Evolutionary conservation across 64 coral and sea anemone genomes (phyloP).

Genomic region (Dendronephthya gigantea): DNA sequence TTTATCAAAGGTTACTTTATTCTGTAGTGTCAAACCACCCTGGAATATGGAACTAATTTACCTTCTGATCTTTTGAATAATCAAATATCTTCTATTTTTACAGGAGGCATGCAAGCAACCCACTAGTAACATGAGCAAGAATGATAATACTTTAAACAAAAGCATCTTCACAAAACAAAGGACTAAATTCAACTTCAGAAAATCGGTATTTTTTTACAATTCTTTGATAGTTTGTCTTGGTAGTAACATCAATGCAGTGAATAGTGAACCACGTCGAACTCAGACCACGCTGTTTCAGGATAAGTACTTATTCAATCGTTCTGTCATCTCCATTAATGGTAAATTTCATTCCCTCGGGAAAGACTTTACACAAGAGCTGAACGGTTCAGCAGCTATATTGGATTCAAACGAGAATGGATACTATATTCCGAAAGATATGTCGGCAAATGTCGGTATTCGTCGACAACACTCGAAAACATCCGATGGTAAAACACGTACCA

Average conservation of each 20-base stretch:
- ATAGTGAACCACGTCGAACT: not conserved
- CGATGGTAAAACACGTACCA: not conserved
- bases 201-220: conserved; percentile 55
- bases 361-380: not conserved
- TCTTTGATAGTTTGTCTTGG: conserved; percentile 44
- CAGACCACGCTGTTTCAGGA: conserved; percentile 57
- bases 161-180: not conserved
- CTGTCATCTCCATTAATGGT: not conserved
- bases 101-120: too few relatives aligned
- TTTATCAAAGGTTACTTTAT: too few relatives aligned
- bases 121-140: not conserved
- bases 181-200: conserved; percentile 35
- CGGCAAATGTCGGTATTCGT: not conserved
- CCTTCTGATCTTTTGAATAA: too few relatives aligned
- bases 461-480: conserved; percentile 23
- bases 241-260: conserved; percentile 15
- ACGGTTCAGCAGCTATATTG: not conserved
- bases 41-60: too few relatives aligned
- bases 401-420: conserved; percentile 34
- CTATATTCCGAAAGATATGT: conserved; percentile 10
- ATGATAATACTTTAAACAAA: not conserved
- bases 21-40: too few relatives aligned
- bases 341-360: not conserved
- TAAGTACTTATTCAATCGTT: not conserved
- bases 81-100: too few relatives aligned